These are phyloP conservation scores for Malurus alboscapulatus DNA, from an alignment of 2,113 vertebrate species.

Conservation along the genomic window DNA sequence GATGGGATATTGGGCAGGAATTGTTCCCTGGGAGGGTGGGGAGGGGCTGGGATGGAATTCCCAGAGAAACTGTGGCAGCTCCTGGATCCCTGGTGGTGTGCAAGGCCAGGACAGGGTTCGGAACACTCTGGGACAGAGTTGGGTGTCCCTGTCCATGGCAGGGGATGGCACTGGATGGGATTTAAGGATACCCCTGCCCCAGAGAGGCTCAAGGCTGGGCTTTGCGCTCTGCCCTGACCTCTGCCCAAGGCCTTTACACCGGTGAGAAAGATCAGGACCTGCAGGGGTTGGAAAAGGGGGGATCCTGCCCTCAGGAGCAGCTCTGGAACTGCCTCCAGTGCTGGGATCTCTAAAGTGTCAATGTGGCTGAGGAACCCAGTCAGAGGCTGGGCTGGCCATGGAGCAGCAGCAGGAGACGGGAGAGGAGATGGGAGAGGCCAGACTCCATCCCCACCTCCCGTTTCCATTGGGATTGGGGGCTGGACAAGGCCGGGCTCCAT, in stretches of 20 bases:
- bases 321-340: background rate
- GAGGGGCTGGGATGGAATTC: background rate
- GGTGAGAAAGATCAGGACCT: background rate
- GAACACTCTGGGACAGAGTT: no score
- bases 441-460: no score
- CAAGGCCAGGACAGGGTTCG: background rate
- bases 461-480: no score
- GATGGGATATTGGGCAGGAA: background rate
- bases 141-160: no score
- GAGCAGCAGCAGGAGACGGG: background rate
- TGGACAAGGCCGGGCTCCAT: no score
- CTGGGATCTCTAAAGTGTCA: background rate
- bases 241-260: background rate
- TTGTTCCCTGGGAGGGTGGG: background rate
- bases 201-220: background rate
- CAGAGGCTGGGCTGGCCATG: background rate
- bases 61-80: background rate
- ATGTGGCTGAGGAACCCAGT: accelerated
- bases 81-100: background rate
- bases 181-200: no score
- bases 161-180: no score
- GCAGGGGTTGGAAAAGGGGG: accelerated
- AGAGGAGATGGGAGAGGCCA: background rate
- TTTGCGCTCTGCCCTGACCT: background rate
- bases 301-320: background rate